Conservation (phyloP, 2,888 invertebrate species). For the Phasia obesa region DNA sequence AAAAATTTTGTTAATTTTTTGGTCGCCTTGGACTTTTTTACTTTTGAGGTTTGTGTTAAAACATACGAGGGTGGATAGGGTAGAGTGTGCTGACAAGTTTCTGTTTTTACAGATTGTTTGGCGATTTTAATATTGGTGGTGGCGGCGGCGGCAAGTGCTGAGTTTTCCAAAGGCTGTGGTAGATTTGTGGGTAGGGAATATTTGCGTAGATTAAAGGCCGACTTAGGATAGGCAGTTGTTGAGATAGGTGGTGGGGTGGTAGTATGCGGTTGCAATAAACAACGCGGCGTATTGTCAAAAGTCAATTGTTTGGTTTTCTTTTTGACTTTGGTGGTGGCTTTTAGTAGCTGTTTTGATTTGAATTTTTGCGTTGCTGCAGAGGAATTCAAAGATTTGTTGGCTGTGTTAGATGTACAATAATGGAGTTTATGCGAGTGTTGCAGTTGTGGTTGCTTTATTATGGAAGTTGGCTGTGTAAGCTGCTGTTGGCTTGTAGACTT, state of each 20-base stretch:
- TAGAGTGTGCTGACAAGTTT: constrained; percentile 32
- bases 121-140: constrained; percentile 29
- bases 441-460: constrained; percentile 53
- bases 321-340: constrained; percentile 78
- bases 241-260: constrained; percentile 59
- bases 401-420: constrained; percentile 37
- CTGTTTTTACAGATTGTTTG: constrained; percentile 38
- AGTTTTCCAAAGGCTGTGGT: constrained; percentile 52
- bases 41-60: constrained; percentile 42
- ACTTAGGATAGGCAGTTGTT: constrained; percentile 40
- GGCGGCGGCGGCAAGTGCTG: constrained; percentile 38
- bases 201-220: constrained; percentile 59
- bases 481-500: constrained; percentile 19
- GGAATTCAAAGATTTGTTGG: constrained; percentile 37
- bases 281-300: constrained; percentile 71
- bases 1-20: constrained; percentile 58
- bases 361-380: constrained; percentile 67
- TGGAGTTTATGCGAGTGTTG: constrained; percentile 46
- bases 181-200: constrained; percentile 64
- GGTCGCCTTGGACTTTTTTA: constrained; percentile 68
- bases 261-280: constrained; percentile 51
- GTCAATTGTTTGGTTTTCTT: constrained; percentile 76
- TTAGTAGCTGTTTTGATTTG: constrained; percentile 76
- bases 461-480: constrained; percentile 29
- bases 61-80: constrained; percentile 41